A percentile compares a stretch with the other conserved stretches of the same genome.
These are phyloP conservation scores for Cetonia aurata DNA, from an alignment of 2,888 invertebrate genomes.

Conservation along the genomic window DNA sequence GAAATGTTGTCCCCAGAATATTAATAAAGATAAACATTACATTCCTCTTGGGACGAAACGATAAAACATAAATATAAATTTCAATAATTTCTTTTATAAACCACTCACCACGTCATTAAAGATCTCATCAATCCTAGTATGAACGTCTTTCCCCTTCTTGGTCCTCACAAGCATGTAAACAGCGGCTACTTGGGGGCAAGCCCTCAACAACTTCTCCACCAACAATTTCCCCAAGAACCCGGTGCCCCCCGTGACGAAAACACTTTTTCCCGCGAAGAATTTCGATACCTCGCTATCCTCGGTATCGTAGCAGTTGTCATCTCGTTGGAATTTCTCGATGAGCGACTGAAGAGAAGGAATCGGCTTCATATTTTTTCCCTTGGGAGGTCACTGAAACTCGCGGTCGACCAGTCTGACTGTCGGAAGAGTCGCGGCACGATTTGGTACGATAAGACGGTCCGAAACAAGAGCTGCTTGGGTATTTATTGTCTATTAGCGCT, in stretches of 20 bases:
- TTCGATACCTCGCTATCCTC: constrained; percentile 40
- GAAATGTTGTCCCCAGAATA: too few species aligned
- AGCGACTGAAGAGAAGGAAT: background rate
- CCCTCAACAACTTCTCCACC: constrained; percentile 56
- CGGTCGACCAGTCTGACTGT: background rate
- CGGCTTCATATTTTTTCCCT: background rate
- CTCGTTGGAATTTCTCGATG: constrained; percentile 16
- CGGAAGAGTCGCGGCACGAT: background rate
- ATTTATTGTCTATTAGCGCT: too few species aligned
- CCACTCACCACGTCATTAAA: constrained; percentile 53
- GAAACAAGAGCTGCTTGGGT: too few species aligned
- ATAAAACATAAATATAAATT: too few species aligned
- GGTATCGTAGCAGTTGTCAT: constrained; percentile 29
- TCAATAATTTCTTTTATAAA: too few species aligned
- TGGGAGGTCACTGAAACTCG: background rate
- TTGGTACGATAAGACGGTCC: too few species aligned
- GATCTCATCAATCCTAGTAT: constrained; percentile 54
- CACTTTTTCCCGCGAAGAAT: constrained; percentile 47
- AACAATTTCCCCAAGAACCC: constrained; percentile 68
- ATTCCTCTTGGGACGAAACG: too few species aligned
- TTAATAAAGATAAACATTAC: too few species aligned
- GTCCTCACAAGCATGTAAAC: constrained; percentile 58
- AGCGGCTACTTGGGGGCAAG: constrained; percentile 53
- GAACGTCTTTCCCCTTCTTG: constrained; percentile 56
- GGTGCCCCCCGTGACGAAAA: constrained; percentile 63